Conservation (phyloP, 2,113 vertebrate genomes). For the Onychorhynchus coronatus region DNA sequence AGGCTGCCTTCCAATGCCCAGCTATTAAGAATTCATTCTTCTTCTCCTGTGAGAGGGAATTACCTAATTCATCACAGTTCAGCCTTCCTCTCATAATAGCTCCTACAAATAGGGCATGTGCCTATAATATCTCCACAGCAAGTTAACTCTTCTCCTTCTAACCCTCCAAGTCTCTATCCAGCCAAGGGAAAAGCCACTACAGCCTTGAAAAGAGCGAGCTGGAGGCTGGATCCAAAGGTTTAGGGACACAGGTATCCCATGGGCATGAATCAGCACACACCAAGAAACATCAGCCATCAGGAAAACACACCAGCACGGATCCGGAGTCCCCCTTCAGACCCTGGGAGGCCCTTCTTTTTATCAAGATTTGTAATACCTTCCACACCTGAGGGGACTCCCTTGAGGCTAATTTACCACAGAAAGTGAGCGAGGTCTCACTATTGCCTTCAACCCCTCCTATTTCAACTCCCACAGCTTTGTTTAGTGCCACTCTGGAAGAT, state of each 20-base stretch:
- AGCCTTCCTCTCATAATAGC: background rate
- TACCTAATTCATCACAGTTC: constrained; percentile 26
- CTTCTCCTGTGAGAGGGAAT: background rate
- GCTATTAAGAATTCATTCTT: constrained; percentile 15
- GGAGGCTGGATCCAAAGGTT: background rate
- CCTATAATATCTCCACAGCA: background rate
- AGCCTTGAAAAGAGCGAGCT: background rate
- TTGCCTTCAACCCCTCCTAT: background rate
- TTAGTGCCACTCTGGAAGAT: background rate
- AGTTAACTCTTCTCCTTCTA: background rate
- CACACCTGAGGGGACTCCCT: background rate
- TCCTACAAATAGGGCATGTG: background rate
- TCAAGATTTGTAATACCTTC: background rate
- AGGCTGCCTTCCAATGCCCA: background rate
- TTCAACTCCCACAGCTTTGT: background rate
- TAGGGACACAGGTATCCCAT: background rate
- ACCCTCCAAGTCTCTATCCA: background rate
- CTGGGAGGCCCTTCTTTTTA: background rate
- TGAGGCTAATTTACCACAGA: background rate
- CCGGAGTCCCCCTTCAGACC: background rate
- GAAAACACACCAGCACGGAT: background rate
- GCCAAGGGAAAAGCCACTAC: background rate
- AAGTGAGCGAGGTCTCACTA: background rate
- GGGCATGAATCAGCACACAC: background rate
- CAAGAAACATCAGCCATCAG: background rate